Base-by-base conservation (phyloP, 2,888 invertebrate species). In the Odontomyia ornata region DNA sequence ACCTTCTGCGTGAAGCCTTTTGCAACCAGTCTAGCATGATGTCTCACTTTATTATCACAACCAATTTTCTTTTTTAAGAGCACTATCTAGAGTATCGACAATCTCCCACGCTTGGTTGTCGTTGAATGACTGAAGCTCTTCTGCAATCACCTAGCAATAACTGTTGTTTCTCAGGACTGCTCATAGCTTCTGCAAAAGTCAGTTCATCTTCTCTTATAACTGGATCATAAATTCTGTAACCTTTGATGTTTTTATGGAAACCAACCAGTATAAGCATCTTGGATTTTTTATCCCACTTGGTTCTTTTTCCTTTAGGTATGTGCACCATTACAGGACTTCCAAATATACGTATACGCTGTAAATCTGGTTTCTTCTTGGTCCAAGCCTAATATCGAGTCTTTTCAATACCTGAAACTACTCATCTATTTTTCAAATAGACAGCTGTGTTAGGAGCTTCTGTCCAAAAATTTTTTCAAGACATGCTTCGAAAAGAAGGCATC, bases 361-460 rank as follows among this genome's bases (percentile, higher is more conserved):
- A 64, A 78, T 84, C 80, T 25, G 83, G 84, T 79, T 83, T 84
- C 1, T 79, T 78, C 18, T 82, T 81, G 57, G 81, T 79, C 84
- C 85, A 86, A 1, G 82, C 18, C 79, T 86, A 85, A 76, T 82
- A 81, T 2, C 86, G 84, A 0, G 84, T 84, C 77, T 79, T 80
- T 21, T 77, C 13, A 0, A 77, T 75, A 30, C 21, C 28, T 30
- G n/a, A n/a, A 46, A 30, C 21, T n/a, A 46, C 18, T 13, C 57
- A 46, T 43, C 79, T 57, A 75, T 80, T 79, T 75, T 52, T 67
- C n/a, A 80, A 36, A 78, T 79, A 80, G 15, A 76, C 73, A 7
- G 81, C 81, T 15, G 80, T 80, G 57, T 79, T 77, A 30, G 77
- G 77, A 15, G 81, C 80, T 78, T 82, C 78, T 15, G 80, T 80